A percentile compares a stretch with the other conserved stretches of the same genome.
Conservation (phyloP, 2,797 vertebrate genomes). For the Chiroxiphia lanceolata region DNA sequence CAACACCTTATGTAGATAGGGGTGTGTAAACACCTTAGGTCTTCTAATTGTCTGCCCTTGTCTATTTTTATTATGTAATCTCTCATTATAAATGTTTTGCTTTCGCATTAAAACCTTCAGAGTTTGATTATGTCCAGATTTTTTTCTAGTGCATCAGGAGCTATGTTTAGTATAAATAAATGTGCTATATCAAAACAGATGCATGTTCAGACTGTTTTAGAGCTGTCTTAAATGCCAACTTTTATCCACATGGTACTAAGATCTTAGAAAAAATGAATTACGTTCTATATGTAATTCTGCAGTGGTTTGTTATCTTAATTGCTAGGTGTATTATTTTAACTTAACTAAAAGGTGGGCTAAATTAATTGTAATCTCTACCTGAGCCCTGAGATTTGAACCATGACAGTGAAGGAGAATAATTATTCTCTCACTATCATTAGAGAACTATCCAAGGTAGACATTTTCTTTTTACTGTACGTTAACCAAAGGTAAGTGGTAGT, state of each 20-base stretch:
- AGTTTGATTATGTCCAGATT: neutral
- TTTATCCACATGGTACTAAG: neutral
- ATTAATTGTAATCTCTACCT: conserved; percentile 27
- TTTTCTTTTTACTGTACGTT: conserved; percentile 63
- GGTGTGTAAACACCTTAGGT: neutral
- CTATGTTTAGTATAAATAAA: neutral
- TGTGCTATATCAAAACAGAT: neutral
- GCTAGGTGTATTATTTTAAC: conserved; percentile 13
- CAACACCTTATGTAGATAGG: neutral
- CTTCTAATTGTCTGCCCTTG: neutral
- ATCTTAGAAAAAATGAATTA: neutral
- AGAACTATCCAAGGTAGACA: conserved; percentile 41
- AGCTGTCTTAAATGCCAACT: neutral
- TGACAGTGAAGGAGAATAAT: conserved; percentile 26
- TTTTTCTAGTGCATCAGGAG: neutral
- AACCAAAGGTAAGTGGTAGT: conserved; percentile 58
- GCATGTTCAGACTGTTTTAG: neutral
- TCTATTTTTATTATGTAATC: neutral
- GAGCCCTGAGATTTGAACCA: conserved; percentile 33
- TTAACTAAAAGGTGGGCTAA: conserved; percentile 1
- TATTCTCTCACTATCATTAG: conserved; percentile 21
- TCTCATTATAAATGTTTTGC: neutral
- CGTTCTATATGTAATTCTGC: neutral
- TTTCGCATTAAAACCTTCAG: neutral
- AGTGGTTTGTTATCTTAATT: conserved; percentile 15